phyloP scores from a whole-genome alignment of 2,888 invertebrate genomes.

The Slavum lentiscoides region DNA sequence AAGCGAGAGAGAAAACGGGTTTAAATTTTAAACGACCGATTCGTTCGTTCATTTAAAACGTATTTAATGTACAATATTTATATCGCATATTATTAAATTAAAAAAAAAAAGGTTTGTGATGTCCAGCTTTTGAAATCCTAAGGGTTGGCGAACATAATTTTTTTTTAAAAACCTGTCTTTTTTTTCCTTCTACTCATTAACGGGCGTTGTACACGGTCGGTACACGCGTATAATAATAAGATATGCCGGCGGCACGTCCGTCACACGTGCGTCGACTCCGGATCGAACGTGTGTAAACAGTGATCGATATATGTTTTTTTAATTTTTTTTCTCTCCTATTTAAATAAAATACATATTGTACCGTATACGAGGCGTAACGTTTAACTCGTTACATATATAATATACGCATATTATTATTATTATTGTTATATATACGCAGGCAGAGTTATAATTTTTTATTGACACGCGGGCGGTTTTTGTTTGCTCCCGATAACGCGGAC shows the following conservation, averaged over 20 bases:
- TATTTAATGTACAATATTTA: too few species aligned
- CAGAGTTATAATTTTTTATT: conserved; percentile 17
- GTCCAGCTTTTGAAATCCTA: too few species aligned
- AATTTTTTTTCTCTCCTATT: background rate
- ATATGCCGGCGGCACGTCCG: background rate
- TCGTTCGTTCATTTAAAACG: too few species aligned
- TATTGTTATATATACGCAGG: background rate
- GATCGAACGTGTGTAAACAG: conserved; percentile 46
- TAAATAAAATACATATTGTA: background rate
- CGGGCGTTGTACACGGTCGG: too few species aligned
- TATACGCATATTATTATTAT: background rate
- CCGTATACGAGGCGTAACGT: background rate
- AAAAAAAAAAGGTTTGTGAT: too few species aligned
- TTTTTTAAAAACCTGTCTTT: too few species aligned
- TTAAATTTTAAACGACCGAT: too few species aligned
- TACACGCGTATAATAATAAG: too few species aligned
- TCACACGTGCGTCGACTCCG: conserved; percentile 28
- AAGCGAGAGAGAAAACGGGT: too few species aligned
- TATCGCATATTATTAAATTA: too few species aligned
- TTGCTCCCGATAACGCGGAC: conserved; percentile 36
- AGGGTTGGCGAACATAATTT: too few species aligned
- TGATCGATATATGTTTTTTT: conserved; percentile 29
- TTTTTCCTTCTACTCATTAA: too few species aligned
- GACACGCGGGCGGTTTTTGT: conserved; percentile 21
- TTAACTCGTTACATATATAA: background rate